Conservation (phyloP, 2,797 vertebrate genomes). For the Tokudaia tokunoshimensis region DNA sequence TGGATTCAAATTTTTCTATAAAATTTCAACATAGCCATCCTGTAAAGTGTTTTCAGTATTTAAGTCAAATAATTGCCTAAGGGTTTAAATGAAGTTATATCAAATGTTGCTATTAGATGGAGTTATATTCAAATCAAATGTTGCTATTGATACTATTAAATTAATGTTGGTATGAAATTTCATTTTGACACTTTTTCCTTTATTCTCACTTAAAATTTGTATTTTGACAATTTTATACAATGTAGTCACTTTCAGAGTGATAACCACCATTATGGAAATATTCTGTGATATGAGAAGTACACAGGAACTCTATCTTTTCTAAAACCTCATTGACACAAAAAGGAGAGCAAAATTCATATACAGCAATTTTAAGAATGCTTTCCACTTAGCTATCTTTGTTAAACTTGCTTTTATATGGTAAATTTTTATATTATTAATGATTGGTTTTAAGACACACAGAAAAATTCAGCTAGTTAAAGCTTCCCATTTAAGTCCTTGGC, state of each 20-base stretch:
- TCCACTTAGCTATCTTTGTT: neutral
- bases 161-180: neutral
- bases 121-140: neutral
- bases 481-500: constrained; percentile 74
- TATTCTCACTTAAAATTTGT: neutral
- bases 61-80: neutral
- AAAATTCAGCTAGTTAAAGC: constrained; percentile 15
- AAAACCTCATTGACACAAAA: neutral
- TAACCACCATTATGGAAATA: neutral
- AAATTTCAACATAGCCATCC: neutral
- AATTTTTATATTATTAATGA: neutral
- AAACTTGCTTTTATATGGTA: constrained; percentile 10
- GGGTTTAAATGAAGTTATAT: neutral
- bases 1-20: neutral
- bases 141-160: neutral
- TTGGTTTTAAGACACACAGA: neutral
- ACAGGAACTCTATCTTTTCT: neutral
- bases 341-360: neutral
- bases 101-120: neutral
- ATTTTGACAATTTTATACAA: neutral
- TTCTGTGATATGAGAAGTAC: neutral
- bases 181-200: neutral
- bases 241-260: neutral
- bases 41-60: neutral
- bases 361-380: neutral